Percentiles rank a stretch among this genome's conserved stretches.
These are phyloP conservation scores for Lutraria lutraria DNA, from an alignment of 2,888 invertebrate genomes.

Conservation along the genomic window DNA sequence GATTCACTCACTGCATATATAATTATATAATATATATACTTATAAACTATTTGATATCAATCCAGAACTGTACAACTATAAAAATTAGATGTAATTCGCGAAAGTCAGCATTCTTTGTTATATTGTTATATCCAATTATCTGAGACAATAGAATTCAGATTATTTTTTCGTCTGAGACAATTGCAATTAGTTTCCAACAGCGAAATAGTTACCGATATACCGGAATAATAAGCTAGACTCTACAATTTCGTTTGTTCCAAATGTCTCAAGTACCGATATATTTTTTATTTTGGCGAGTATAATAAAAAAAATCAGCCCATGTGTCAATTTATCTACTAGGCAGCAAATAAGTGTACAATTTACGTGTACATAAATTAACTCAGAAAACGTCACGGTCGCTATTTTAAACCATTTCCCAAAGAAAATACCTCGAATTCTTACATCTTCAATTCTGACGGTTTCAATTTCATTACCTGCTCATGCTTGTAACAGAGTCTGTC, in stretches of 20 bases:
- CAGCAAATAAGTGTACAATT: background rate
- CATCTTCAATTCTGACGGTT: slow-evolving; percentile 32
- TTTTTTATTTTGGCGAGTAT: no score
- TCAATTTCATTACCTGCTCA: slow-evolving; percentile 44
- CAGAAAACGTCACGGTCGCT: background rate
- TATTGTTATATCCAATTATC: background rate
- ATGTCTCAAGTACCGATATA: no score
- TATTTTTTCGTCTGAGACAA: background rate
- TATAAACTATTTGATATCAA: no score
- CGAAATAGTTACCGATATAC: background rate
- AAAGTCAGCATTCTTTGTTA: no score
- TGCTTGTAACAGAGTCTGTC: slow-evolving; percentile 42
- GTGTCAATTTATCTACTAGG: no score
- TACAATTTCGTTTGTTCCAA: background rate
- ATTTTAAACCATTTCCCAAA: slow-evolving; percentile 21
- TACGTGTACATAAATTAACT: background rate
- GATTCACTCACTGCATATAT: no score
- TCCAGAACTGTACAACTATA: no score
- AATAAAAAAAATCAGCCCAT: no score
- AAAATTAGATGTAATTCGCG: no score
- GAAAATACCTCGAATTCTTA: slow-evolving; percentile 25
- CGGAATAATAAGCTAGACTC: background rate
- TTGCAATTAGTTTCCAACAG: background rate
- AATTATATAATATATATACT: no score
- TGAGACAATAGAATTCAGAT: background rate